These are phyloP conservation scores for Arrhopalites spinosus DNA, from an alignment of 2,888 invertebrate genomes.

Conservation along the genomic window DNA sequence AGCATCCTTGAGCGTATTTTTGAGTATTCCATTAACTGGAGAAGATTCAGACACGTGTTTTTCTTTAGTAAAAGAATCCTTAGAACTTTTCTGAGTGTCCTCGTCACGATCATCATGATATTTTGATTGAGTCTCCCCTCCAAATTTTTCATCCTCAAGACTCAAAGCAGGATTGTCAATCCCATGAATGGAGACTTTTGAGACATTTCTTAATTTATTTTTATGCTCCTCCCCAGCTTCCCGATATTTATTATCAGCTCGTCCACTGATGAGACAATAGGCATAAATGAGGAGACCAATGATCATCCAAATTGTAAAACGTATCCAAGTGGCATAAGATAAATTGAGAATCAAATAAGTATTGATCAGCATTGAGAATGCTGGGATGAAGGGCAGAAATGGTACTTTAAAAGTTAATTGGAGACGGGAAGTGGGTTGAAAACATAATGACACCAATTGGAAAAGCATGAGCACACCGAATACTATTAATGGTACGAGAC, in stretches of 20 bases:
- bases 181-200: background rate
- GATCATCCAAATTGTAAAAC: constrained; percentile 63
- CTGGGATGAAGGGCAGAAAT: constrained; percentile 61
- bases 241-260: constrained; percentile 37
- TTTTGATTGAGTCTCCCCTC: background rate
- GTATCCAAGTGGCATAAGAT: constrained; percentile 61
- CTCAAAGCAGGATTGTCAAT: background rate
- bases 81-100: background rate
- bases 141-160: background rate
- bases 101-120: background rate
- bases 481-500: background rate
- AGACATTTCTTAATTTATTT: background rate
- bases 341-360: constrained; percentile 62
- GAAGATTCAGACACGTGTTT: background rate
- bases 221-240: background rate
- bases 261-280: constrained; percentile 48
- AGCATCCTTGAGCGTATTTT: background rate
- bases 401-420: constrained; percentile 59
- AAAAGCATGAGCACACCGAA: constrained; percentile 23
- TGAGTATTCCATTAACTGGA: too few species aligned
- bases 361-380: constrained; percentile 61
- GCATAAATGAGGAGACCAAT: constrained; percentile 51
- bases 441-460: constrained; percentile 40
- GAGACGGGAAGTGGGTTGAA: constrained; percentile 48
- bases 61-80: background rate